Base-by-base conservation (phyloP, 1,140 invertebrate genomes). In the Ceratoteleas bidentatus region DNA sequence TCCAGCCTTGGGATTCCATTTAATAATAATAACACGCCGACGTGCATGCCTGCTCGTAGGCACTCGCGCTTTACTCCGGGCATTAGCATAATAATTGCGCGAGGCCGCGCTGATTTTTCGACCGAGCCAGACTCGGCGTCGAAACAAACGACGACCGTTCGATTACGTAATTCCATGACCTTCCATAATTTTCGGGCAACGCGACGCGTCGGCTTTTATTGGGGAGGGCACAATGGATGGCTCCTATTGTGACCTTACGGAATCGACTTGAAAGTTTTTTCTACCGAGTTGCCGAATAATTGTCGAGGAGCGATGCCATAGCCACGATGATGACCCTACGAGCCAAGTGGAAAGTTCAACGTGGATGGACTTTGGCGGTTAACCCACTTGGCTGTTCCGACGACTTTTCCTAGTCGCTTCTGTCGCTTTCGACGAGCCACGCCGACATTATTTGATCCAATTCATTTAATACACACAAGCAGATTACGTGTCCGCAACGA, bases 51-150 rank as follows among this genome's bases (percentile, higher is more conserved):
- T 33, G 38, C 36, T 60, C 65, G 7, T 56, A 56, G 32, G 56
- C 14, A 56, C 40, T 49, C 49, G 69, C 69, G 73, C 72, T 87
- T 86, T 86, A 83, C 83, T 84, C 56, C 64, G 10, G n/a, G 47
- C 73, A 88, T 90, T 90, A 89, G 82, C 89, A 89, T 90, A 89
- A 90, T 90, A 90, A 90, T 90, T 87, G 86, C 66, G 24, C 24
- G 24, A 24, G 24, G 24, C 24, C 24, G 24, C 24, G 43, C 10
- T 33, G 43, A 45, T 32, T 56, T 66, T 40, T 40, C 38, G 38
- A 10, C 38, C 38, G 38, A 11, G 24, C 24, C 24, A 24, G 24
- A 24, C 24, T 1, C 24, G 24, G 1, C 24, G 24, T 4, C 24
- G 24, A 24, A 24, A 24, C 24, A 24, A 24, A 24, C 24, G 24